Conservation (phyloP, 2,888 invertebrate species). For the Calliphora vomitoria region DNA sequence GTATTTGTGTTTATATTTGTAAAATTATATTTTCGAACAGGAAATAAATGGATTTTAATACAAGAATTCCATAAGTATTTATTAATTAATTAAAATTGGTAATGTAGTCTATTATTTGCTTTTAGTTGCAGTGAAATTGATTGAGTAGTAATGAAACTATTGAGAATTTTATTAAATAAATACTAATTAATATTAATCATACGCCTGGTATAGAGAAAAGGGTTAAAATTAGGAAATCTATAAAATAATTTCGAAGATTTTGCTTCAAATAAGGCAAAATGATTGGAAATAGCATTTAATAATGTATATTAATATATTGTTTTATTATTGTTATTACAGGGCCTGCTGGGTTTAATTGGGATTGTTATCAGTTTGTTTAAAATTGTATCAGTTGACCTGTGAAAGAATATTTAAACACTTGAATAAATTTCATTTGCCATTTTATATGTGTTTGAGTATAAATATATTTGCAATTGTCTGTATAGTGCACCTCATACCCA, state of each 20-base stretch:
- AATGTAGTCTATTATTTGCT: slow-evolving; percentile 1
- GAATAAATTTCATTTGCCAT: neutral
- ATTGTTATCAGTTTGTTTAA: neutral
- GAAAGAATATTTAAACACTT: neutral
- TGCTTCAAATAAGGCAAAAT: neutral
- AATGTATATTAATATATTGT: too few species aligned
- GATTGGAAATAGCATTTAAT: neutral
- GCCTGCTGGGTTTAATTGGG: too few species aligned
- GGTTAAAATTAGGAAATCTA: neutral
- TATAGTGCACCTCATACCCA: slow-evolving; percentile 14
- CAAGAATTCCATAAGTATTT: slow-evolving; percentile 6
- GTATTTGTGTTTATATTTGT: slow-evolving; percentile 8
- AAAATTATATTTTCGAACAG: neutral
- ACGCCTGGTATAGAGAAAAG: neutral
- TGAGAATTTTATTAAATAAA: neutral
- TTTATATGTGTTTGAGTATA: neutral
- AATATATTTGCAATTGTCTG: neutral
- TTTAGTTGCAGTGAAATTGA: neutral
- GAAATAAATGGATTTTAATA: slow-evolving; percentile 30
- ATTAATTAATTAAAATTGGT: slow-evolving; percentile 41
- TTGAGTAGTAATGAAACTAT: slow-evolving; percentile 10
- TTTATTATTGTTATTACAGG: too few species aligned
- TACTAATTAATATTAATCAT: slow-evolving; percentile 32
- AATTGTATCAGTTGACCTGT: neutral
- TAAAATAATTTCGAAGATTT: neutral